Evolutionary conservation across 2,113 vertebrate species (phyloP).

Genomic region (Caranx ignobilis): DNA sequence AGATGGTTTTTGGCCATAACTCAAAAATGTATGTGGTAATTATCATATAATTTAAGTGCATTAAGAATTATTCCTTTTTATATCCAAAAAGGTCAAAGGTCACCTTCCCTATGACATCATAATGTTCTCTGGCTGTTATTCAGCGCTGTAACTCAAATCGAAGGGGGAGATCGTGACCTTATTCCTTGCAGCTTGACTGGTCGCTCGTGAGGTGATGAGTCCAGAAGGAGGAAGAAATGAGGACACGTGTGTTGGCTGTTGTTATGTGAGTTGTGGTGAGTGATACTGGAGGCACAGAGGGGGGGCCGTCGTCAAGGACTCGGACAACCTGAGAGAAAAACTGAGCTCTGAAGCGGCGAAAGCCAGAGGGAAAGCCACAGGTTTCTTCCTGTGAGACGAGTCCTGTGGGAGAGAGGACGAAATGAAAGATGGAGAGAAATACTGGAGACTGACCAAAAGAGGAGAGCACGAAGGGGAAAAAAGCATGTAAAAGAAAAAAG

Average conservation of each 20-base stretch:
- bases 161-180: too few relatives aligned
- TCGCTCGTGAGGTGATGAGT: too few relatives aligned
- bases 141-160: too few relatives aligned
- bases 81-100: too few relatives aligned
- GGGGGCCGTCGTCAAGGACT: background rate
- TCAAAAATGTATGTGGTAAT: too few relatives aligned
- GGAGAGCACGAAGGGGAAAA: background rate
- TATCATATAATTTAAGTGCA: too few relatives aligned
- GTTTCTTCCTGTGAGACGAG: slow-evolving; percentile 20
- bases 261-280: background rate
- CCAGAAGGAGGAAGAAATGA: background rate
- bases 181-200: too few relatives aligned
- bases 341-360: background rate
- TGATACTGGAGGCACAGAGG: background rate
- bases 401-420: background rate
- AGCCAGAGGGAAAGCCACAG: slow-evolving; percentile 24
- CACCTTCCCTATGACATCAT: too few relatives aligned
- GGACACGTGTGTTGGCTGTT: background rate
- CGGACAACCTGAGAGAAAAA: background rate
- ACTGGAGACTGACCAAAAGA: slow-evolving; percentile 6
- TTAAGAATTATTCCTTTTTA: too few relatives aligned
- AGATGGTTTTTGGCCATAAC: too few relatives aligned
- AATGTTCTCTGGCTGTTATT: too few relatives aligned
- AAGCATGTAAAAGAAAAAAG: slow-evolving; percentile 13
- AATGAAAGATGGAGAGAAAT: slow-evolving; percentile 19